Evolutionary conservation across 2,113 vertebrate genomes (phyloP), one percentile per base, ranked within the genome.

Genomic region (Pleuronectes platessa): DNA sequence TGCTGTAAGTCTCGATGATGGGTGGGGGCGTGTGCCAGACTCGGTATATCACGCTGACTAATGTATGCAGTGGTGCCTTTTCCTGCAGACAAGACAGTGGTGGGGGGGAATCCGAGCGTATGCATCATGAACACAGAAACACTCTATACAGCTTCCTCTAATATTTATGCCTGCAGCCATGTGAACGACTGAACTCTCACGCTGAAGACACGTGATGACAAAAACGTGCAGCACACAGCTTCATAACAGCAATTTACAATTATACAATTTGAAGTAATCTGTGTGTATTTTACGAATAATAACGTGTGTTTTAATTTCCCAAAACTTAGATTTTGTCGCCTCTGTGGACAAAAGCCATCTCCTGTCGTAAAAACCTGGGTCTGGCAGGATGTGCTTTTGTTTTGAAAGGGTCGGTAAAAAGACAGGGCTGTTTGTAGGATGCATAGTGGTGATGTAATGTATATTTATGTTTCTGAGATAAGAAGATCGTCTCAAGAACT

Each of bases 41-140:
- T 76, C 61, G 15, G 56, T 91, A 85, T 62, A 86, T 91, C 85
- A 90, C 24, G 20, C 73, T 63, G 65, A 77, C 53, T 85, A 83
- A 89, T 76, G 83, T 24, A 87, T 82, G 76, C 79, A 60, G 63
- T 67, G 47, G 11, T 12, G 53, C 71, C 63, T 72, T 65, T 58
- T 3, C 31, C 69, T 68, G 78, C 65, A 81, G 71, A 79, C 82
- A 63, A 56, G 68, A 85, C 69, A 54, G 70, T 0, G 40, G 59
- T 4, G 26, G 26, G 40, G 61, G 54, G 61, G 83, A 74, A 89
- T 80, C 74, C 60, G 37, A 74, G 78, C 73, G 27, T 5, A 14
- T 31, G 67, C 68, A 45, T 74, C 42, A 40, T 79, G 81, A 85
- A 88, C 58, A 71, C 47, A 49, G 65, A 31, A 56, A 76, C 60